Conservation (phyloP, 2,888 invertebrate genomes). For the Balanococcus diminutus region DNA sequence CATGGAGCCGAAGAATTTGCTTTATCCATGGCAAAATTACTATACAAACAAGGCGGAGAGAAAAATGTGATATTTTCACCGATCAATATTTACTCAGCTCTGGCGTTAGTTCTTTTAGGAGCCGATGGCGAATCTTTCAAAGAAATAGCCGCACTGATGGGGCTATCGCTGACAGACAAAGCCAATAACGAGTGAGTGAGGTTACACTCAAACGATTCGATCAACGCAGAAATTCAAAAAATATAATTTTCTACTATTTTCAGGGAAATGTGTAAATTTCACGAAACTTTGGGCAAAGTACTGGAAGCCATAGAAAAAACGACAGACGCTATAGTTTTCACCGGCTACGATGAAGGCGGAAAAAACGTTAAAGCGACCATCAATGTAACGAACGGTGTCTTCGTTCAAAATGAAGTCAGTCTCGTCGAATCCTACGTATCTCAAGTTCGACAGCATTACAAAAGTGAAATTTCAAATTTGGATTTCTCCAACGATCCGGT, state of each 20-base stretch:
- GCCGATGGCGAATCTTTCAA: conserved; percentile 19
- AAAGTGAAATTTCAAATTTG: conserved; percentile 56
- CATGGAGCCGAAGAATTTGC: not conserved
- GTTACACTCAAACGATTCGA: no score
- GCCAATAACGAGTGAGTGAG: not conserved
- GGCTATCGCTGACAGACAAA: not conserved
- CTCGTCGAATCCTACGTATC: conserved; percentile 55
- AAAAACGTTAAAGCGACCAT: conserved; percentile 44
- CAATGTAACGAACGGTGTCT: conserved; percentile 57
- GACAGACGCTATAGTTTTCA: conserved; percentile 35
- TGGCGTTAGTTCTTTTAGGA: conserved; percentile 48
- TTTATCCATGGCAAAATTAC: not conserved
- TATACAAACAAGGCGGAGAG: not conserved
- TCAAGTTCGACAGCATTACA: conserved; percentile 55
- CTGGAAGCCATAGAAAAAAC: conserved; percentile 16
- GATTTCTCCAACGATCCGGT: conserved; percentile 53
- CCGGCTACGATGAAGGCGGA: conserved; percentile 29
- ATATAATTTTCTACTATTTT: no score
- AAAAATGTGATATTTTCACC: conserved; percentile 51
- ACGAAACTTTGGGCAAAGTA: not conserved
- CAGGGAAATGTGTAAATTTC: not conserved
- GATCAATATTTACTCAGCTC: conserved; percentile 29
- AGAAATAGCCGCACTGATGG: conserved; percentile 41
- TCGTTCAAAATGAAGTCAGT: conserved; percentile 56
- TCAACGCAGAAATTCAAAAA: no score